These are phyloP conservation scores for Chroicocephalus ridibundus DNA, from an alignment of 2,113 vertebrate species.

Conservation along the genomic window DNA sequence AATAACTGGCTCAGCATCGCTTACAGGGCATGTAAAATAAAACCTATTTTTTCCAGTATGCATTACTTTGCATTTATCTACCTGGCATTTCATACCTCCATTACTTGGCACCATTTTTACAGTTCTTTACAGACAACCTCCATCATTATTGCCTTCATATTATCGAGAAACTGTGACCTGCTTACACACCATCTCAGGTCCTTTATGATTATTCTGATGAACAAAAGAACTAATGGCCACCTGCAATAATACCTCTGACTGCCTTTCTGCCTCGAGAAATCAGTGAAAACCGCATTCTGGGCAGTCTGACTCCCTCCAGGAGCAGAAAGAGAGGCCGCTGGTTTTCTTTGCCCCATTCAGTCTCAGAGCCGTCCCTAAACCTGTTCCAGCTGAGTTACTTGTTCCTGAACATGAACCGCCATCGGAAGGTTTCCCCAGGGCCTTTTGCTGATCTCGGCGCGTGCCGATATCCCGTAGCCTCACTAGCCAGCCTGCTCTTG, in stretches of 20 bases:
- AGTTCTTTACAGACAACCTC: not conserved
- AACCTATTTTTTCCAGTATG: not conserved
- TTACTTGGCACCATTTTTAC: not conserved
- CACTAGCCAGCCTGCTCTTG: not conserved
- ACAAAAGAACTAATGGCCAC: not conserved
- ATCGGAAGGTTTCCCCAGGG: not conserved
- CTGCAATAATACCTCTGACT: not conserved
- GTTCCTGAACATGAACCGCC: not conserved
- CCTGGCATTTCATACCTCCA: not conserved
- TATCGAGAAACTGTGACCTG: not conserved
- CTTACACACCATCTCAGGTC: not conserved
- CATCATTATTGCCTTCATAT: not conserved
- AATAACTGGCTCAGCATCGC: not conserved
- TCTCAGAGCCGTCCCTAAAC: not conserved
- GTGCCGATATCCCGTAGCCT: not conserved
- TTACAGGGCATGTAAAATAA: not conserved
- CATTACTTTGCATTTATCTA: not conserved
- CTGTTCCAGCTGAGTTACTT: not conserved
- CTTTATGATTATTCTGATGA: not conserved
- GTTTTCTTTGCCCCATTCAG: not conserved
- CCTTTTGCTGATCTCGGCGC: not conserved
- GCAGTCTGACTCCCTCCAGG: not conserved
- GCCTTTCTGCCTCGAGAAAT: not conserved
- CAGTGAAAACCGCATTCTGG: not conserved
- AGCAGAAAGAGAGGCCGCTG: not conserved